phyloP scores from a whole-genome alignment of 2,888 invertebrate species.

The Drosophila mimica region DNA sequence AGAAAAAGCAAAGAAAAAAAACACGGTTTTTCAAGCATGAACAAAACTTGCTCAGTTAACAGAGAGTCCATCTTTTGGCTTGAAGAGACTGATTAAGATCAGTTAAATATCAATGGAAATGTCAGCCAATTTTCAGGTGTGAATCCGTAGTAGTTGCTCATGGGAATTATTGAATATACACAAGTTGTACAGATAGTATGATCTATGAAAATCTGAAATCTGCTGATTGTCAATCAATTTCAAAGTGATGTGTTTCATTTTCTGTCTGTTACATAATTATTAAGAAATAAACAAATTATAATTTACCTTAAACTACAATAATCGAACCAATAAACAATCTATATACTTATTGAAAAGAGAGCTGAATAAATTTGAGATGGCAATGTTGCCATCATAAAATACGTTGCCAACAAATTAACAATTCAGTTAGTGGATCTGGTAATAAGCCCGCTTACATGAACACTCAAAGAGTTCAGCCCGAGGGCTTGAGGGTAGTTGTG shows the following conservation, averaged over 20 bases:
- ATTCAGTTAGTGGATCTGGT: constrained; percentile 32
- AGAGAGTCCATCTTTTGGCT: not conserved
- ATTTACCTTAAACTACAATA: not conserved
- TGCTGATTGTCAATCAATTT: not conserved
- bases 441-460: constrained; percentile 3
- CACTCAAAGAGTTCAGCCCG: not conserved
- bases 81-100: not conserved
- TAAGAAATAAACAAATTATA: not conserved
- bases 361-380: not conserved
- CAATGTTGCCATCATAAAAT: constrained; percentile 19
- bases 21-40: not conserved
- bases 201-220: not conserved
- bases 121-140: constrained; percentile 46
- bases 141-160: not conserved
- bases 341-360: not conserved
- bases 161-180: not conserved
- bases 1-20: not conserved
- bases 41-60: not conserved
- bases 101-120: not conserved
- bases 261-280: not conserved
- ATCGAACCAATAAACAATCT: not conserved
- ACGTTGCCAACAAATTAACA: constrained; percentile 37
- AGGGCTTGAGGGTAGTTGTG: constrained; percentile 31
- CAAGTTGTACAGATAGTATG: not conserved
- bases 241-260: not conserved